A percentile compares a stretch with the other conserved stretches of the same genome.
Conservation (phyloP, 2,113 vertebrate species). For the Pelvicachromis taeniatus region DNA sequence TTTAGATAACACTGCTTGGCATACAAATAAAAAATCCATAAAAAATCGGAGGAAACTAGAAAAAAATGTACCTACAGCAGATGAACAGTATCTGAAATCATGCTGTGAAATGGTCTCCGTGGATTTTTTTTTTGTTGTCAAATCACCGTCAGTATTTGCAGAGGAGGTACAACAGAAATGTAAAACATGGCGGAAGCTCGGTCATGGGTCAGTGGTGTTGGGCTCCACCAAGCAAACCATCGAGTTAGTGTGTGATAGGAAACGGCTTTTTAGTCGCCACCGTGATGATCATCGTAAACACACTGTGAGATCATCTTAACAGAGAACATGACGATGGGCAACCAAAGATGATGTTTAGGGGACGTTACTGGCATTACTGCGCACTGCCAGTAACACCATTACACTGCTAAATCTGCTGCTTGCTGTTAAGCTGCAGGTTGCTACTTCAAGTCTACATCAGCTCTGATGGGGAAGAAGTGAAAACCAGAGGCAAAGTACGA, state of each 20-base stretch:
- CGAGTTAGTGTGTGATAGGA: background rate
- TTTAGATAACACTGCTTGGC: background rate
- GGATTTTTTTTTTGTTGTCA: background rate
- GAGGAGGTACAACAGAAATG: background rate
- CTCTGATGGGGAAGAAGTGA: background rate
- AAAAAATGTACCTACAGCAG: background rate
- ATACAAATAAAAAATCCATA: background rate
- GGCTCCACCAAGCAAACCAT: background rate
- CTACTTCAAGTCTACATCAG: background rate
- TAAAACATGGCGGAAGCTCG: background rate
- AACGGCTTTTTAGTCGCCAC: background rate
- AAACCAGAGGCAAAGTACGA: accelerated
- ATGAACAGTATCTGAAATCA: background rate
- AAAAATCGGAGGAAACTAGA: background rate
- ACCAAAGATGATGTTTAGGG: background rate
- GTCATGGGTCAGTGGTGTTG: background rate
- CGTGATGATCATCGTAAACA: background rate
- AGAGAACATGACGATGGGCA: background rate
- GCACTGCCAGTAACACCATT: background rate
- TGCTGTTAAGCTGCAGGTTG: background rate
- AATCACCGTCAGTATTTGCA: background rate
- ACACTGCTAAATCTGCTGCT: background rate
- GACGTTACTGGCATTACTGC: background rate
- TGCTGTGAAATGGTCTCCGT: background rate
- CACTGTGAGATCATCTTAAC: background rate